Conservation (phyloP, 1,140 invertebrate species). For the Drosophila mauritiana region DNA sequence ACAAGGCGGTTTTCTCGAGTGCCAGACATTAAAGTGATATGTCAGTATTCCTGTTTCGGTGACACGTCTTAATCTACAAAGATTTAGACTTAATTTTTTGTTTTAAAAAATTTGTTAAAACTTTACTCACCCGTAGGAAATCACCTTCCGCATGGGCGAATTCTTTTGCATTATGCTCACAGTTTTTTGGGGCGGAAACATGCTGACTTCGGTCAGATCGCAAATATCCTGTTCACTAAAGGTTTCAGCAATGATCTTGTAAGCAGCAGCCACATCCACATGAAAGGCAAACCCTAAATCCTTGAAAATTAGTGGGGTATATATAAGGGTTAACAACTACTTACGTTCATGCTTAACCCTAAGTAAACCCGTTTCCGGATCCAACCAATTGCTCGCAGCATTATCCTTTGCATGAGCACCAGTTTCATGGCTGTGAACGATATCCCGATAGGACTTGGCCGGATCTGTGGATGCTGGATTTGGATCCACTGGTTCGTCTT, state of each 20-base stretch:
- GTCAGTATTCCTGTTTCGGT: conserved; percentile 85
- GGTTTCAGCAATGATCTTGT: conserved; percentile 87
- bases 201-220: conserved; percentile 86
- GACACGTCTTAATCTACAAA: conserved; percentile 85
- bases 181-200: conserved; percentile 86
- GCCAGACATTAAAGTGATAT: conserved; percentile 85
- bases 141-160: conserved; percentile 88
- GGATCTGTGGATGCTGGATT: conserved; percentile 24
- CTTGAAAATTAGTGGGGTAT: neutral
- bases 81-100: too few species aligned
- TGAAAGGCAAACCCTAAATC: conserved; percentile 87
- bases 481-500: conserved; percentile 49
- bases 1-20: conserved; percentile 85
- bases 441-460: conserved; percentile 70
- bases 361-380: conserved; percentile 83
- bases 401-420: conserved; percentile 80
- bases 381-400: conserved; percentile 71
- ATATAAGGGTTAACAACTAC: neutral
- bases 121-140: conserved; percentile 86
- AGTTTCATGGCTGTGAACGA: conserved; percentile 76
- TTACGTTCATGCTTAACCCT: conserved; percentile 81
- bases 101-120: too few species aligned
- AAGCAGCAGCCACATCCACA: conserved; percentile 87
- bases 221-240: conserved; percentile 88
- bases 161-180: conserved; percentile 86